These are phyloP conservation scores for Andrena bucephala DNA, from an alignment of 2,888 invertebrate species.

Conservation along the genomic window DNA sequence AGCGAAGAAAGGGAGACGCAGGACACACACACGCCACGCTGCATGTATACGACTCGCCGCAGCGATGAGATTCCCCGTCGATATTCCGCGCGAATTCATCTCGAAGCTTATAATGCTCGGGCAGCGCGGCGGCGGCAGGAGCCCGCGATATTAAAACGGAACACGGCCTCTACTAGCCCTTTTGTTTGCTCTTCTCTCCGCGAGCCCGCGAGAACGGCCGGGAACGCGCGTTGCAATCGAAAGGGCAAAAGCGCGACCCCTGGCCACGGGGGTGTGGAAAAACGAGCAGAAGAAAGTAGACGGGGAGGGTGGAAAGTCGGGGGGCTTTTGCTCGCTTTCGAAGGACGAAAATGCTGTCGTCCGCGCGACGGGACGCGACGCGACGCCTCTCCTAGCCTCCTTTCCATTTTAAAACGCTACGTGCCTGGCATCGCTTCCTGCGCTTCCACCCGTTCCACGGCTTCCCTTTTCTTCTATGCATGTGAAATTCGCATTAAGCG, in stretches of 20 bases:
- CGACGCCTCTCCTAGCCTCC: constrained; percentile 49
- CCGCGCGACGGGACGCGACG: constrained; percentile 48
- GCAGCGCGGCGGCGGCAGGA: not conserved
- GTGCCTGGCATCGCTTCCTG: constrained; percentile 76
- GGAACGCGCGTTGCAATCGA: constrained; percentile 36
- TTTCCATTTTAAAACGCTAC: constrained; percentile 80
- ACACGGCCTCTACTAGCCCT: constrained; percentile 5
- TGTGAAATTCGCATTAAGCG: constrained; percentile 77
- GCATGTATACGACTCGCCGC: too few species aligned
- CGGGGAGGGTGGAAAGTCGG: constrained; percentile 41
- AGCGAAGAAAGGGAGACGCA: not conserved
- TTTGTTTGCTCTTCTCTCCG: constrained; percentile 51
- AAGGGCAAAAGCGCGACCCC: constrained; percentile 19
- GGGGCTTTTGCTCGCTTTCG: constrained; percentile 57
- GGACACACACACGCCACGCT: too few species aligned
- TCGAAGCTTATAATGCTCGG: constrained; percentile 23
- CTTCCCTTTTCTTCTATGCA: constrained; percentile 64
- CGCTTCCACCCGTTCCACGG: constrained; percentile 40
- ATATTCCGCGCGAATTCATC: constrained; percentile 32
- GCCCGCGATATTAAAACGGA: constrained; percentile 51
- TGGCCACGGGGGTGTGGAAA: constrained; percentile 1
- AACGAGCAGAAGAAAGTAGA: constrained; percentile 25
- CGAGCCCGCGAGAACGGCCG: constrained; percentile 27
- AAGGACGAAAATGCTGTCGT: constrained; percentile 68
- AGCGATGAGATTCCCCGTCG: not conserved